phyloP scores from a whole-genome alignment of 1,140 invertebrate genomes.

The Cotesia glomerata region DNA sequence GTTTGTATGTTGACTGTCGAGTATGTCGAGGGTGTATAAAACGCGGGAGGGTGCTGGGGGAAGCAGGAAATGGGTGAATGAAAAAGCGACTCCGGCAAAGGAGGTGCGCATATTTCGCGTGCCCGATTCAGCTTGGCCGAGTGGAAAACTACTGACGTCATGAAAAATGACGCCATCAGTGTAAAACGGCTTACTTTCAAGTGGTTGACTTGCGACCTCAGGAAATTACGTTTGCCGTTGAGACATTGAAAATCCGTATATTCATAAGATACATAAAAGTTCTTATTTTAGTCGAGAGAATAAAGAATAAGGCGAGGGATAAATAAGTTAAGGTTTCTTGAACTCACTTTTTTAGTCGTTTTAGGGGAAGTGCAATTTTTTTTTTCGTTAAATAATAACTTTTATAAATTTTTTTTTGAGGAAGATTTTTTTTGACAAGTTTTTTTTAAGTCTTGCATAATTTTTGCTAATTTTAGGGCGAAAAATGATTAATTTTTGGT shows the following conservation, averaged over 20 bases:
- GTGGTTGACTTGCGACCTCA: conserved; percentile 21
- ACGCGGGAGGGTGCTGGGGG: not conserved
- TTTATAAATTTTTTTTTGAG: too few species aligned
- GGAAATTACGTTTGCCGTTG: conserved; percentile 1
- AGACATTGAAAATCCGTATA: not conserved
- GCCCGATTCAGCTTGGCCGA: conserved; percentile 37
- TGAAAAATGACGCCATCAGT: conserved; percentile 42
- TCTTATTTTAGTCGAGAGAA: too few species aligned
- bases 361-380: too few species aligned
- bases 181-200: conserved; percentile 36
- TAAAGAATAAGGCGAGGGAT: too few species aligned
- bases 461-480: too few species aligned
- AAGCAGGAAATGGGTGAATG: not conserved
- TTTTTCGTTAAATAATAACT: too few species aligned
- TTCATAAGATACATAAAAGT: too few species aligned
- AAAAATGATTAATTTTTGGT: too few species aligned
- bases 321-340: too few species aligned
- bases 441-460: too few species aligned
- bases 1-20: not conserved
- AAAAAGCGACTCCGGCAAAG: conserved; percentile 5
- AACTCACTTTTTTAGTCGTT: too few species aligned
- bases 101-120: conserved; percentile 23
- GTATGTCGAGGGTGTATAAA: not conserved
- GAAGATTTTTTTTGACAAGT: too few species aligned
- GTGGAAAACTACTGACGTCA: conserved; percentile 42